A percentile compares a stretch with the other conserved stretches of the same genome.
Conservation (phyloP, 1,140 invertebrate genomes). For the Gryon sp. region DNA sequence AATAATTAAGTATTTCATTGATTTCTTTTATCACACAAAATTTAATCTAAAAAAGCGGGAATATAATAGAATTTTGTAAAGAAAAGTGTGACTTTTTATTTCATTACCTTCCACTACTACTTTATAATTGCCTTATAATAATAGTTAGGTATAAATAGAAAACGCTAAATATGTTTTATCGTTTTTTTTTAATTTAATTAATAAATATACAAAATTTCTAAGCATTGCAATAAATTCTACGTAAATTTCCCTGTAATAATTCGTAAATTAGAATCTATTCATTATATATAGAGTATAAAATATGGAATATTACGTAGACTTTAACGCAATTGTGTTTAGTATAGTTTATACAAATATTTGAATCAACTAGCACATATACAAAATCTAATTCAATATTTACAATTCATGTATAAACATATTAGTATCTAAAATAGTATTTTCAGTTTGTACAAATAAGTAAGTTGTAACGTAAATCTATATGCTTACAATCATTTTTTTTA, state of each 20-base stretch:
- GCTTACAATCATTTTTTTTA: not conserved
- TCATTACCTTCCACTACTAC: not conserved
- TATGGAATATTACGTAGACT: no score
- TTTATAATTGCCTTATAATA: no score
- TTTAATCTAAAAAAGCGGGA: constrained; percentile 13
- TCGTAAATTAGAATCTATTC: no score
- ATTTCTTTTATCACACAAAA: constrained; percentile 17
- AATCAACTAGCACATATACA: constrained; percentile 4
- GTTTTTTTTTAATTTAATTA: no score
- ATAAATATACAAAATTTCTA: no score
- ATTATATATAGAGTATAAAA: no score
- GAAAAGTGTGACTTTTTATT: constrained; percentile 3
- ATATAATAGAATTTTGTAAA: constrained; percentile 18
- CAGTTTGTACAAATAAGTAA: constrained; percentile 9
- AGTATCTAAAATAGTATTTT: not conserved
- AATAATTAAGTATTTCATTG: constrained; percentile 17
- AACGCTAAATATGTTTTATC: no score
- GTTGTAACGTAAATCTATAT: not conserved
- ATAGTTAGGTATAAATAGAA: no score
- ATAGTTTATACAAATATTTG: constrained; percentile 5
- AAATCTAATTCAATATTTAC: constrained; percentile 24
- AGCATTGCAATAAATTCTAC: no score
- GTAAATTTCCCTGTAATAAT: no score
- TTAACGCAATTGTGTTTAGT: not conserved
- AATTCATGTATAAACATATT: constrained; percentile 1